Evolutionary conservation across 2,888 invertebrate genomes (phyloP).

Genomic region (Cheilosia urbana): DNA sequence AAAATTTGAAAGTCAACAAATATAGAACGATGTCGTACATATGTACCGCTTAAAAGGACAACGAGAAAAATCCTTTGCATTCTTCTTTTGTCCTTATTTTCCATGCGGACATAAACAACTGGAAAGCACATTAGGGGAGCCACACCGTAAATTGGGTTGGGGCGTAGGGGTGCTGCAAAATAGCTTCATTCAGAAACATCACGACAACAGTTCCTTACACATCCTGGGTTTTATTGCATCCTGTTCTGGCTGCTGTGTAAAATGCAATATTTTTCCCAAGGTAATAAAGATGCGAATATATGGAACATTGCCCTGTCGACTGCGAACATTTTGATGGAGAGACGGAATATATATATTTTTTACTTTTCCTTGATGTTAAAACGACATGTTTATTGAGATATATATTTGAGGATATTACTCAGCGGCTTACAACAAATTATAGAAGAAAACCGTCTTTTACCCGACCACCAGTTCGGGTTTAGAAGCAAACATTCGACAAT

Average conservation of each 20-base stretch:
- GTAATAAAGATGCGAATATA: conserved; percentile 67
- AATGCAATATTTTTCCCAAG: conserved; percentile 63
- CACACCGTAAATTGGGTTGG: conserved; percentile 20
- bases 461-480: rapidly evolving
- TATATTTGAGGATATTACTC: not conserved
- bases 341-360: conserved; percentile 15
- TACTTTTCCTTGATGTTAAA: conserved; percentile 1
- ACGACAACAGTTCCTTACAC: conserved; percentile 69
- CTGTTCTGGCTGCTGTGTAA: conserved; percentile 54
- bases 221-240: conserved; percentile 70
- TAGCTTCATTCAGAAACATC: conserved; percentile 69
- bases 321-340: conserved; percentile 58
- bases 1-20: conserved; percentile 53
- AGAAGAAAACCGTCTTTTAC: rapidly evolving
- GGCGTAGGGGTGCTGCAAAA: conserved; percentile 34
- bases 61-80: conserved; percentile 6
- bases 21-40: conserved; percentile 25
- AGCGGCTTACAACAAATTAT: too few species aligned
- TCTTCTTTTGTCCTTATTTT: conserved; percentile 23
- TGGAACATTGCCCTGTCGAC: conserved; percentile 56
- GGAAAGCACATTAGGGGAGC: conserved; percentile 32
- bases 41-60: conserved; percentile 6
- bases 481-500: too few species aligned
- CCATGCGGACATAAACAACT: conserved; percentile 47
- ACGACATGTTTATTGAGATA: conserved; percentile 37